Percentiles rank a stretch among this genome's conserved stretches.
These are phyloP conservation scores for Propithecus perrieri DNA, from an alignment of 2,797 vertebrate genomes.

Conservation along the genomic window DNA sequence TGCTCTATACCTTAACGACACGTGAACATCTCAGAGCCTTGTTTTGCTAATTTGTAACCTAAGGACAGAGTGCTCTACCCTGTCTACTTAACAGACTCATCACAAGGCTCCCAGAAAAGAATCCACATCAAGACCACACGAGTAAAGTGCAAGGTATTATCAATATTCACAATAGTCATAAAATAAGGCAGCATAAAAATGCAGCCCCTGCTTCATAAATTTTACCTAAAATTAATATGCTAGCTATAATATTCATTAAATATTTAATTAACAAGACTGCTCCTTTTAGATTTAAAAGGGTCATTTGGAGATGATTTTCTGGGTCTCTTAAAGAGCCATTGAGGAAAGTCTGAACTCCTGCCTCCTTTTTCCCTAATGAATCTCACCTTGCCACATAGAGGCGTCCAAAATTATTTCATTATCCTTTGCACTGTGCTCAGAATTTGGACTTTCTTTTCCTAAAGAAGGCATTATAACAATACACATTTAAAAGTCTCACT, in stretches of 20 bases:
- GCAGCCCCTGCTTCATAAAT: constrained; percentile 40
- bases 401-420: constrained; percentile 18
- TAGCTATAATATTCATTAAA: constrained; percentile 57
- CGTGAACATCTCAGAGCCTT: not conserved
- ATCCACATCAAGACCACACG: not conserved
- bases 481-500: not conserved
- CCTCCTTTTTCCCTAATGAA: not conserved
- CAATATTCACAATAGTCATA: constrained; percentile 44
- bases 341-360: constrained; percentile 3
- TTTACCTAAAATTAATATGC: constrained; percentile 64
- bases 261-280: constrained; percentile 64
- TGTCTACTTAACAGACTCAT: not conserved
- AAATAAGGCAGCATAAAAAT: constrained; percentile 39
- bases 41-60: not conserved
- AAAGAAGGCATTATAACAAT: not conserved
- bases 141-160: not conserved
- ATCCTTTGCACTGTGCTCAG: not conserved
- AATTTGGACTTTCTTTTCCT: not conserved
- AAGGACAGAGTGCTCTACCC: not conserved
- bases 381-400: not conserved
- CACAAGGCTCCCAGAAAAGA: not conserved
- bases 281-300: constrained; percentile 53
- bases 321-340: not conserved
- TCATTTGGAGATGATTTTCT: constrained; percentile 56
- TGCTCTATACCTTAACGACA: not conserved